A percentile compares a stretch with the other conserved stretches of the same genome.
Conservation (phyloP, 2,113 vertebrate species). For the Pseudois nayaur region DNA sequence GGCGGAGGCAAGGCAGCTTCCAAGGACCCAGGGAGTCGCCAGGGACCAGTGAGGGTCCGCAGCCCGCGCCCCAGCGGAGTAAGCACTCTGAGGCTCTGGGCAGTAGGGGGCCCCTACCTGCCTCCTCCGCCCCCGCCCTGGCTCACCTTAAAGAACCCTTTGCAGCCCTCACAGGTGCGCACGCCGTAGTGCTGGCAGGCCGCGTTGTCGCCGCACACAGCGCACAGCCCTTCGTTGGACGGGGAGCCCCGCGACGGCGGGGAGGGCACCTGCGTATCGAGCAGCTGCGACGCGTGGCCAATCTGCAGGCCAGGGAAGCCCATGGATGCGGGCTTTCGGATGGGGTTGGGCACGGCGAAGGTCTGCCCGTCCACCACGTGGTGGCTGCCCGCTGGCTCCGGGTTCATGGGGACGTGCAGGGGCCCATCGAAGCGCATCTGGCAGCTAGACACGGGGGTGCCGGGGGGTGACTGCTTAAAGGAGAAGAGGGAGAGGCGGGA, state of each 20-base stretch:
- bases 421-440: conserved; percentile 99
- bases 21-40: not conserved
- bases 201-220: conserved; percentile 98
- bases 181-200: conserved; percentile 96
- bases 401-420: conserved; percentile 93
- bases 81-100: not conserved
- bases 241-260: conserved; percentile 96
- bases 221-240: conserved; percentile 97
- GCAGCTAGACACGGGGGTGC: conserved; percentile 96
- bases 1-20: not conserved
- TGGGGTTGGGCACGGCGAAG: conserved; percentile 92
- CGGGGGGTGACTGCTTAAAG: conserved; percentile 98
- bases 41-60: not conserved
- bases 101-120: not conserved
- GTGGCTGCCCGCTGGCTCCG: conserved; percentile 90
- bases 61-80: rapidly evolving
- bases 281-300: conserved; percentile 93
- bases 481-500: conserved; percentile 98
- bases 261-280: conserved; percentile 95
- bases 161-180: conserved; percentile 95
- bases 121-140: not conserved
- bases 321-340: conserved; percentile 93
- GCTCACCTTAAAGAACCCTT: conserved; percentile 96
- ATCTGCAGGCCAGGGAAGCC: conserved; percentile 97
- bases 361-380: conserved; percentile 92